These are phyloP conservation scores for Luperina nickerlii DNA, from an alignment of 2,888 invertebrate genomes.

Conservation along the genomic window DNA sequence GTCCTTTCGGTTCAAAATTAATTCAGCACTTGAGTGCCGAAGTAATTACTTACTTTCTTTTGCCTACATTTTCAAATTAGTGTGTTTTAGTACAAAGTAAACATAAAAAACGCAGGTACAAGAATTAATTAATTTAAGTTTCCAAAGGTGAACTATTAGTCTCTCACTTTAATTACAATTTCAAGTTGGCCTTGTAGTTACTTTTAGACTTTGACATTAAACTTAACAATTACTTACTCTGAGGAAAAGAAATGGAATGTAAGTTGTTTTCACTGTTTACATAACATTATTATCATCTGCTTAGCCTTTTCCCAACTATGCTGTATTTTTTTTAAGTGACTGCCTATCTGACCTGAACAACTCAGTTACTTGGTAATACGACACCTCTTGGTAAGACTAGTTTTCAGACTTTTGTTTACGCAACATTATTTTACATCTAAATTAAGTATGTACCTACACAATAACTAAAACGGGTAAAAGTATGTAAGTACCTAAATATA, in stretches of 20 bases:
- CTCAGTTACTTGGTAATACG: background rate
- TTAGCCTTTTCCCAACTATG: too few relatives aligned
- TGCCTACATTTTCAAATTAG: conserved; percentile 47
- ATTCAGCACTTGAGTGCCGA: conserved; percentile 25
- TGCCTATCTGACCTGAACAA: background rate
- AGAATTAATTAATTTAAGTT: conserved; percentile 54
- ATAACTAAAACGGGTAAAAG: background rate
- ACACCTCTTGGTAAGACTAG: background rate
- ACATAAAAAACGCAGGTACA: conserved; percentile 45
- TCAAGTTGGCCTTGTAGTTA: conserved; percentile 63
- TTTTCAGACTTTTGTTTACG: background rate
- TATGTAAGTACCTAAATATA: background rate
- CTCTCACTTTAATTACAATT: conserved; percentile 66
- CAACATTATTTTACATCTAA: background rate
- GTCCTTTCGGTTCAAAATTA: conserved; percentile 13
- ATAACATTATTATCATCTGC: background rate
- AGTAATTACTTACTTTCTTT: conserved; percentile 49
- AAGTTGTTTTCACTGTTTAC: background rate
- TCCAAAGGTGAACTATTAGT: conserved; percentile 54
- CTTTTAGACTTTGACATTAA: conserved; percentile 34
- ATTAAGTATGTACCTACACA: background rate
- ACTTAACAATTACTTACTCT: conserved; percentile 4
- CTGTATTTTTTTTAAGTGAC: background rate
- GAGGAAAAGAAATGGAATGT: background rate
- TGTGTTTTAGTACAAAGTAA: conserved; percentile 48